Percentiles rank a stretch among this genome's conserved stretches.
These are phyloP conservation scores for Saxicola maurus DNA, from an alignment of 2,797 vertebrate species.

Conservation along the genomic window DNA sequence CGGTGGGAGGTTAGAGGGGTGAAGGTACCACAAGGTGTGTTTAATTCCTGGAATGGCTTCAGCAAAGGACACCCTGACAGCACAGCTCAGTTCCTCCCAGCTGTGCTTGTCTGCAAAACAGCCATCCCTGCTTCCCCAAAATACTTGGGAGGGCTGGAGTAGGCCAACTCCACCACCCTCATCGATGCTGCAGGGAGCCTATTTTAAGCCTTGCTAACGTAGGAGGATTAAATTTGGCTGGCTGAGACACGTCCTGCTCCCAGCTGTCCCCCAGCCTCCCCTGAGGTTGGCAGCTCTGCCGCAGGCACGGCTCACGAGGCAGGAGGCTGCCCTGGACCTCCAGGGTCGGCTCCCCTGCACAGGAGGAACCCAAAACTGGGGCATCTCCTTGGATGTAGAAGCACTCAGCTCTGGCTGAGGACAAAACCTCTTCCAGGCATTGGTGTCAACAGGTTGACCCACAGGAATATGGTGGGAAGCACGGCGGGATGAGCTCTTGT, in stretches of 20 bases:
- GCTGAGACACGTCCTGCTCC: slow-evolving; percentile 67
- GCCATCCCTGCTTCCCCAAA: slow-evolving; percentile 46
- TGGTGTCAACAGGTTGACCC: neutral
- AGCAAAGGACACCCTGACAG: neutral
- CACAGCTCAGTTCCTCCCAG: neutral
- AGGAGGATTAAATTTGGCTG: slow-evolving; percentile 68
- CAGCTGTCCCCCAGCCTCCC: slow-evolving; percentile 65
- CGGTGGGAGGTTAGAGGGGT: neutral
- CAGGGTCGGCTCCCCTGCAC: neutral
- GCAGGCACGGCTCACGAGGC: neutral
- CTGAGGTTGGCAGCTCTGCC: slow-evolving; percentile 50
- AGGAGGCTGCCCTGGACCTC: neutral
- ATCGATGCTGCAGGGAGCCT: slow-evolving; percentile 57
- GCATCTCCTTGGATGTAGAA: neutral
- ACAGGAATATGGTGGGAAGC: neutral
- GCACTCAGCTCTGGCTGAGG: fast-evolving
- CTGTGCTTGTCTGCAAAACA: slow-evolving; percentile 45
- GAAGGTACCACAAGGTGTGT: neutral
- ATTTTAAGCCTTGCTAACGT: slow-evolving; percentile 66
- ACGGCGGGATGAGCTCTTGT: fast-evolving
- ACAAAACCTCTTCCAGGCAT: neutral
- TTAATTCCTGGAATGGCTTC: neutral
- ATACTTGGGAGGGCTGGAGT: slow-evolving; percentile 53
- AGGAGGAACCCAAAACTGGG: neutral
- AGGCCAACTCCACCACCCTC: slow-evolving; percentile 58